phyloP scores from a whole-genome alignment of 2,797 vertebrate genomes.

The Acanthis flammea region DNA sequence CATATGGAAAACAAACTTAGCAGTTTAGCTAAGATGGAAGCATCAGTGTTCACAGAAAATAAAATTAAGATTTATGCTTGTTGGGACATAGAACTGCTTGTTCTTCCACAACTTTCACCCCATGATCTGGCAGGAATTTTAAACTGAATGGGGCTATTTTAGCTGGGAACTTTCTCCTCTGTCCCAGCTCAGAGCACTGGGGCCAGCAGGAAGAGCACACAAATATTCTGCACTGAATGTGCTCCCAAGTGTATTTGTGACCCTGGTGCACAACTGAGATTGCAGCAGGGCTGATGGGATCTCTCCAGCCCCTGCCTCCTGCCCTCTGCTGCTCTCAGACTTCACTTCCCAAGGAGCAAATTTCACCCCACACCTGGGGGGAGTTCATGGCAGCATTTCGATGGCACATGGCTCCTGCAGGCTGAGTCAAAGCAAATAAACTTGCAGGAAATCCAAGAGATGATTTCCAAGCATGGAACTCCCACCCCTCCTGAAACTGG shows the following conservation, averaged over 20 bases:
- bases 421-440: background rate
- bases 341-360: background rate
- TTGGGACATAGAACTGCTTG: background rate
- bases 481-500: background rate
- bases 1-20: background rate
- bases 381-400: background rate
- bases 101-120: background rate
- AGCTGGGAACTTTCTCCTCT: background rate
- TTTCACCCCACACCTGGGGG: background rate
- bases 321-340: background rate
- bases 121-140: background rate
- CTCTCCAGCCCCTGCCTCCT: background rate
- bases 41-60: background rate
- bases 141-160: background rate
- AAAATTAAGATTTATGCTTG: background rate
- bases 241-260: background rate
- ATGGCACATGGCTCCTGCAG: background rate
- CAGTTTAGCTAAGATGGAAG: background rate
- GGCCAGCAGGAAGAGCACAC: background rate
- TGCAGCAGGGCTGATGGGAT: background rate
- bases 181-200: background rate
- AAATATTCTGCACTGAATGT: fast-evolving
- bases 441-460: background rate
- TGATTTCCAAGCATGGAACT: background rate
- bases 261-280: background rate